Evolutionary conservation across 2,888 invertebrate genomes (phyloP).

Genomic region (Cheilosia variabilis): DNA sequence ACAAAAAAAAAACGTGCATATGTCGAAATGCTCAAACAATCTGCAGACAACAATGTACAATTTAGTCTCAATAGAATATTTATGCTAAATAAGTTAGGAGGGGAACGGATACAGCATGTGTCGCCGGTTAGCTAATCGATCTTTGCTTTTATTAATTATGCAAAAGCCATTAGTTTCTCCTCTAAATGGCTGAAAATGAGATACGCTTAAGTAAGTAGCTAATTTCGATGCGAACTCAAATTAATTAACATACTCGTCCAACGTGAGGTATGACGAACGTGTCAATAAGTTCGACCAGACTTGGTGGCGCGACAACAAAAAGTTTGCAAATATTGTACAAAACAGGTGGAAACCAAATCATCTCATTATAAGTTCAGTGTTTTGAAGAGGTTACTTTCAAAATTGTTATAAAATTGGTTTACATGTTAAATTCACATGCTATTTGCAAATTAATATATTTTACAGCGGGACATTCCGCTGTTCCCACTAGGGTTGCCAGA

Average conservation of each 20-base stretch:
- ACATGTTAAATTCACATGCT: no score
- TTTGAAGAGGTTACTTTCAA: not conserved
- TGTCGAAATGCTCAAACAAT: not conserved
- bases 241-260: not conserved
- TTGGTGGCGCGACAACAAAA: slow-evolving; percentile 11
- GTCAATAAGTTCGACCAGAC: slow-evolving; percentile 4
- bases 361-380: not conserved
- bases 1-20: slow-evolving; percentile 4
- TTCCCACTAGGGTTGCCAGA: no score
- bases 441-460: no score
- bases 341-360: not conserved
- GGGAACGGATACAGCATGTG: slow-evolving; percentile 4
- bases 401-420: no score
- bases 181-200: not conserved
- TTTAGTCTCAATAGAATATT: not conserved
- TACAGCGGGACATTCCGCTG: no score
- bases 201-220: not conserved
- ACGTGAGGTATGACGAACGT: not conserved
- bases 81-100: slow-evolving; percentile 5
- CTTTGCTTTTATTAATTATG: slow-evolving; percentile 23
- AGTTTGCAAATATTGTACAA: not conserved
- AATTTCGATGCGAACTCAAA: not conserved
- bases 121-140: slow-evolving; percentile 9
- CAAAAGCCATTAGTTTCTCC: slow-evolving; percentile 19
- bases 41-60: not conserved